A percentile compares a stretch with the other conserved stretches of the same genome.
Conservation (phyloP, 2,888 invertebrate genomes). For the Eilema depressum region DNA sequence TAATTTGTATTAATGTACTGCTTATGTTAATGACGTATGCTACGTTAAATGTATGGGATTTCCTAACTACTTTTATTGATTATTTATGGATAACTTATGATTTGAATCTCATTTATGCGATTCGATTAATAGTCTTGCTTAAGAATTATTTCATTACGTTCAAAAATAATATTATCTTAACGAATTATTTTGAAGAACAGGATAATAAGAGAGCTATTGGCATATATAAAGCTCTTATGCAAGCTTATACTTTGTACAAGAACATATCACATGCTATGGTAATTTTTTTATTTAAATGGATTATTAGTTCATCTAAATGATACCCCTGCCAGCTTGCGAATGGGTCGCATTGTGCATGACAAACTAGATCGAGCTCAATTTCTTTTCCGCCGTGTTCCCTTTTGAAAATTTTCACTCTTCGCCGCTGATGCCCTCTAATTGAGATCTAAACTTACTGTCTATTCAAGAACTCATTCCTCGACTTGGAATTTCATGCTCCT, state of each 20-base stretch:
- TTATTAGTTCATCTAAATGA: no score
- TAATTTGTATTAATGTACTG: background rate
- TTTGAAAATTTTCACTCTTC: no score
- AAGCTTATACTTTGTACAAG: slow-evolving; percentile 3
- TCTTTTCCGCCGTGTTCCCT: no score
- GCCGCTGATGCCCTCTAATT: no score
- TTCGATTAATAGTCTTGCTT: background rate
- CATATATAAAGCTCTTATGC: slow-evolving; percentile 3
- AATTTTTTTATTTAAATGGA: background rate
- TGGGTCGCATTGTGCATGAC: no score
- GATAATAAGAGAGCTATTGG: background rate
- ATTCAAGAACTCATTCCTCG: no score
- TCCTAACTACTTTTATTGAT: background rate
- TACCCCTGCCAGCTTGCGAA: no score
- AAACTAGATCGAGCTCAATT: no score
- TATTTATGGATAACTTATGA: background rate
- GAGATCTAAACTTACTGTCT: no score
- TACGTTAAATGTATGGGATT: background rate
- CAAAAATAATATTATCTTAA: background rate
- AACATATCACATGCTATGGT: slow-evolving; percentile 11
- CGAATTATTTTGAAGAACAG: background rate
- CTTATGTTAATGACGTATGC: background rate
- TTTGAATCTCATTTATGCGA: slow-evolving; percentile 9
- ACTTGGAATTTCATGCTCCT: no score
- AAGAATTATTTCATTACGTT: background rate